A percentile compares a stretch with the other conserved stretches of the same genome.
These are phyloP conservation scores for Sebastes diaconus DNA, from an alignment of 2,797 vertebrate genomes.

Conservation along the genomic window DNA sequence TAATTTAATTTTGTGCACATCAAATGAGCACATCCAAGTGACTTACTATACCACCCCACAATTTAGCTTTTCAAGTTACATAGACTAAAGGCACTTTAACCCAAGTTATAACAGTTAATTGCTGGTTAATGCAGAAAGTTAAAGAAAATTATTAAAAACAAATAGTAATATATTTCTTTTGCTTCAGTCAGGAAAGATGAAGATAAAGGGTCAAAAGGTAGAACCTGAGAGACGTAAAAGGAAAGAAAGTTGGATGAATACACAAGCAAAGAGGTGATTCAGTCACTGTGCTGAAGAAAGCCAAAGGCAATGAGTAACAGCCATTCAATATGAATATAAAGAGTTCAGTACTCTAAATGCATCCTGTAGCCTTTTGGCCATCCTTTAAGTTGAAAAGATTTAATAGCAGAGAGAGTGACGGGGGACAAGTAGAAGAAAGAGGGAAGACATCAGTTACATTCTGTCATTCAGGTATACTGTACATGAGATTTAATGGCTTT, in stretches of 20 bases:
- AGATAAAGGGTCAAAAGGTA: not conserved
- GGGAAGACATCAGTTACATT: not conserved
- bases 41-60: not conserved
- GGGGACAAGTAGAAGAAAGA: not conserved
- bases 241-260: not conserved
- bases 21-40: not conserved
- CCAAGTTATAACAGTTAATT: not conserved
- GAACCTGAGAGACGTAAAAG: not conserved
- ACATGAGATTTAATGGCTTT: not conserved
- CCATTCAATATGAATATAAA: conserved; percentile 15
- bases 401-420: not conserved
- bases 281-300: not conserved
- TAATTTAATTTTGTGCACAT: not conserved
- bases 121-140: not conserved
- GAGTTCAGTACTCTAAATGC: not conserved
- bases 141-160: not conserved
- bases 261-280: not conserved
- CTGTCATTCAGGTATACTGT: not conserved
- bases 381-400: conserved; percentile 5
- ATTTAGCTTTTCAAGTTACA: not conserved
- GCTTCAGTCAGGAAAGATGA: not conserved
- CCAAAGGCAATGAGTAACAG: not conserved
- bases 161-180: not conserved
- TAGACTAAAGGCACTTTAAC: too few relatives aligned
- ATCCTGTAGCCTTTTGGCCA: not conserved